These are phyloP conservation scores for Apeltes quadracus DNA, from an alignment of 2,113 vertebrate species.

Conservation along the genomic window DNA sequence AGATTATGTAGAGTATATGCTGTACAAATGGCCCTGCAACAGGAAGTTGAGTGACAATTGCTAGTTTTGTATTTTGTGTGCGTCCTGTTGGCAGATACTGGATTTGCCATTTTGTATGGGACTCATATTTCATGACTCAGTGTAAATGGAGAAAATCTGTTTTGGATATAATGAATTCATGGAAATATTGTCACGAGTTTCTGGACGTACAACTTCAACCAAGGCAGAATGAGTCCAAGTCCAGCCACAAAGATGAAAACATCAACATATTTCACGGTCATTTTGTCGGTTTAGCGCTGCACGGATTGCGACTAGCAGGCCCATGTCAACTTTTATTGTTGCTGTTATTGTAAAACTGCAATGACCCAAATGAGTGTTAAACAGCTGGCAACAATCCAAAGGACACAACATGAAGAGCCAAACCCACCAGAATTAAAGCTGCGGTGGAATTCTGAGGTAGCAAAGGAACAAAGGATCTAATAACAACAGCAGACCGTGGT, in stretches of 20 bases:
- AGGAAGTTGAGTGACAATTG: slow-evolving; percentile 22
- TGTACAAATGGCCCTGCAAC: slow-evolving; percentile 42
- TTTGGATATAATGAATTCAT: not conserved
- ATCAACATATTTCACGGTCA: not conserved
- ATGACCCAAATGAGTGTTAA: slow-evolving; percentile 11
- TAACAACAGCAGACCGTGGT: slow-evolving; percentile 46
- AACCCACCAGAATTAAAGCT: slow-evolving; percentile 11
- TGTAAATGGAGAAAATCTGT: not conserved
- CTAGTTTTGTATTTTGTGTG: slow-evolving; percentile 14
- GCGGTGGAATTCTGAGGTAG: slow-evolving; percentile 26
- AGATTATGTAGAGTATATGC: slow-evolving; percentile 26
- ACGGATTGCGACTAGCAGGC: slow-evolving; percentile 9
- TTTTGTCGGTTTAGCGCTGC: slow-evolving; percentile 10
- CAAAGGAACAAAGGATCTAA: slow-evolving; percentile 29
- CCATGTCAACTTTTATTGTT: slow-evolving; percentile 25
- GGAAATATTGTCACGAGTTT: slow-evolving; percentile 2
- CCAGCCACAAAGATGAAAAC: slow-evolving; percentile 5
- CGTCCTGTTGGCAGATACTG: slow-evolving; percentile 3
- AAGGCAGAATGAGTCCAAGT: not conserved
- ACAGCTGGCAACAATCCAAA: slow-evolving; percentile 27
- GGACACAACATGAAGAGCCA: slow-evolving; percentile 26
- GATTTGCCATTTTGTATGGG: not conserved
- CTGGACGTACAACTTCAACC: not conserved
- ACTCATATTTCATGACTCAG: slow-evolving; percentile 1
- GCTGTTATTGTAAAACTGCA: slow-evolving; percentile 28